Evolutionary conservation across 2,113 vertebrate genomes (phyloP), one percentile per base, ranked within the genome.

Genomic region (Carettochelys insculpta): DNA sequence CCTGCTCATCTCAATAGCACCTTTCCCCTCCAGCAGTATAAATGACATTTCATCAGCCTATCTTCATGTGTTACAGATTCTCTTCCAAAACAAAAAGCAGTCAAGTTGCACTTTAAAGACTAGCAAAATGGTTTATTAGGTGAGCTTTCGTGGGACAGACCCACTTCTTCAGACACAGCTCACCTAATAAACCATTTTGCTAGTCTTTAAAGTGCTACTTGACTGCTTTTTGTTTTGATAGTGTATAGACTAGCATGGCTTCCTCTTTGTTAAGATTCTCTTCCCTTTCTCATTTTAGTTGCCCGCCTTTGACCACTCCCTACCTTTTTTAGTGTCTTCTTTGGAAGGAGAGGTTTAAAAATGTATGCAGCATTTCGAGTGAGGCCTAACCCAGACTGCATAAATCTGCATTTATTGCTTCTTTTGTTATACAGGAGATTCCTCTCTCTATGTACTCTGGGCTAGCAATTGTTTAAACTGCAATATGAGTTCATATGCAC

Each of bases 21-120:
- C 43, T 75, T 75, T 45, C 11, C 24, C 71, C 41, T 27, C 41
- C 11, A 25, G 24, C 79, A 25, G n/a, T 34, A 20, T 10, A 25
- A 82, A 76, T 52, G 68, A 5, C 54, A 17, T 77, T 86, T 77
- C 29, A 19, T 25, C 56, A 16, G 12, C 43, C 2, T 2, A 2
- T 14, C 3, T 0, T 5, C 17, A 22, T 19, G 25, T 34, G 73
- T 31, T 27, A 34, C n/a, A n/a, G n/a, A n/a, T n/a, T n/a, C n/a
- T n/a, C n/a, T n/a, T n/a, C n/a, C n/a, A n/a, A n/a, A n/a, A n/a
- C n/a, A n/a, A n/a, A n/a, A n/a, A n/a, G n/a, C n/a, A n/a, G n/a
- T n/a, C n/a, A n/a, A n/a, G n/a, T n/a, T n/a, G n/a, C n/a, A n/a
- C n/a, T n/a, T n/a, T n/a, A n/a, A n/a, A n/a, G n/a, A n/a, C n/a